A percentile compares a stretch with the other conserved stretches of the same genome.
Evolutionary conservation across 2,888 invertebrate species (phyloP).

Genomic region (Dione vanillae): DNA sequence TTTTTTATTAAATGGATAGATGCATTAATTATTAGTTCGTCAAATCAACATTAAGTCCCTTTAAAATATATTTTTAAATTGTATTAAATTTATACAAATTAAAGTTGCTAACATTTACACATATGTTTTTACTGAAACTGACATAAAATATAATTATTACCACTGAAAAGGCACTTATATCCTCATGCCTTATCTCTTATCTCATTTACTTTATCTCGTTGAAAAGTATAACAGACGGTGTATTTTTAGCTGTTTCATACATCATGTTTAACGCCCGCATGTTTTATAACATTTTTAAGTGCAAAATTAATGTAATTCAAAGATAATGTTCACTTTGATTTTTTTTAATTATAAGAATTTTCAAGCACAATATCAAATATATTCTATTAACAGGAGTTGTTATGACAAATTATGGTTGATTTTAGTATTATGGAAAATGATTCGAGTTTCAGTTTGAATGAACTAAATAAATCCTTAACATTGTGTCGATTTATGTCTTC

Average conservation of each 20-base stretch:
- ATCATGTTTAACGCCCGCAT: conserved; percentile 1
- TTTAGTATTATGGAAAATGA: no score
- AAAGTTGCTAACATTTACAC: no score
- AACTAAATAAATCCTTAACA: no score
- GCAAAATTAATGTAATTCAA: conserved; percentile 3
- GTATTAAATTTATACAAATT: no score
- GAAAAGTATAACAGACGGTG: conserved; percentile 1
- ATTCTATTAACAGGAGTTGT: no score
- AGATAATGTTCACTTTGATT: background rate
- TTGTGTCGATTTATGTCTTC: no score
- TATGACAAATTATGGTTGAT: no score
- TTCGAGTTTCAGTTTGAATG: no score
- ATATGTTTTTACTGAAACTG: background rate
- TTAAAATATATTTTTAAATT: no score
- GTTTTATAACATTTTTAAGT: conserved; percentile 7
- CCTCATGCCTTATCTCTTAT: conserved; percentile 13
- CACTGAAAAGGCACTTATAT: conserved; percentile 3
- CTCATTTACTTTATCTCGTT: conserved; percentile 19
- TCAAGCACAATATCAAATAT: background rate
- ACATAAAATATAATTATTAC: background rate
- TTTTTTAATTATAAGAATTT: background rate
- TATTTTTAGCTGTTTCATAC: background rate
- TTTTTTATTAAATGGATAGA: no score
- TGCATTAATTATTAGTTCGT: no score
- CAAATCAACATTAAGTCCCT: no score